These are phyloP conservation scores for Chrysochloris asiatica DNA, from an alignment of 2,113 vertebrate species.

Conservation along the genomic window DNA sequence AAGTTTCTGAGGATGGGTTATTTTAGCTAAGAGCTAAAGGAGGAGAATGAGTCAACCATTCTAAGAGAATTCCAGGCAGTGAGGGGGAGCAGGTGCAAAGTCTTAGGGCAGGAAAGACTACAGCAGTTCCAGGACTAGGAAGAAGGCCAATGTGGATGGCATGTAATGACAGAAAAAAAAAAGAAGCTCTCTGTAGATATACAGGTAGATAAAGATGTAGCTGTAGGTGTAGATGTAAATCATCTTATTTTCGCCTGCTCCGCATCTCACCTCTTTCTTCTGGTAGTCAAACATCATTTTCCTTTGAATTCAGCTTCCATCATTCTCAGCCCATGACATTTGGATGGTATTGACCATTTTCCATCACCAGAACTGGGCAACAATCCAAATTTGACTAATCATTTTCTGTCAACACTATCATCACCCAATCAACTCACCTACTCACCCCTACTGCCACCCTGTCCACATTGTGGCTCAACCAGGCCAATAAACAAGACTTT, in stretches of 20 bases:
- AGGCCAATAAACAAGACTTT: not conserved
- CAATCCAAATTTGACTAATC: not conserved
- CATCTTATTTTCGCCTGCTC: not conserved
- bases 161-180: not conserved
- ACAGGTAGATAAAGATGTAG: not conserved
- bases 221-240: not conserved
- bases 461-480: not conserved
- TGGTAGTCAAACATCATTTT: not conserved
- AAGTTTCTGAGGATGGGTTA: not conserved
- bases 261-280: not conserved
- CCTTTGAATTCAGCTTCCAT: not conserved
- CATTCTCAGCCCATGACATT: not conserved
- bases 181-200: not conserved
- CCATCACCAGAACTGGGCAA: not conserved
- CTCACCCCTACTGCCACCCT: too few relatives aligned
- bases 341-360: not conserved
- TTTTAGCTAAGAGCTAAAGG: not conserved
- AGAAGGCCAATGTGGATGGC: not conserved
- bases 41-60: not conserved
- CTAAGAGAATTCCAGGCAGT: not conserved
- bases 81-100: fast-evolving
- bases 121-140: not conserved
- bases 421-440: not conserved
- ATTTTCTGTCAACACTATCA: not conserved
- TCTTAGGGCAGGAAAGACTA: not conserved